A percentile compares a stretch with the other conserved stretches of the same genome.
These are phyloP conservation scores for Oncorhynchus gorbuscha DNA, from an alignment of 2,113 vertebrate genomes.

Conservation along the genomic window DNA sequence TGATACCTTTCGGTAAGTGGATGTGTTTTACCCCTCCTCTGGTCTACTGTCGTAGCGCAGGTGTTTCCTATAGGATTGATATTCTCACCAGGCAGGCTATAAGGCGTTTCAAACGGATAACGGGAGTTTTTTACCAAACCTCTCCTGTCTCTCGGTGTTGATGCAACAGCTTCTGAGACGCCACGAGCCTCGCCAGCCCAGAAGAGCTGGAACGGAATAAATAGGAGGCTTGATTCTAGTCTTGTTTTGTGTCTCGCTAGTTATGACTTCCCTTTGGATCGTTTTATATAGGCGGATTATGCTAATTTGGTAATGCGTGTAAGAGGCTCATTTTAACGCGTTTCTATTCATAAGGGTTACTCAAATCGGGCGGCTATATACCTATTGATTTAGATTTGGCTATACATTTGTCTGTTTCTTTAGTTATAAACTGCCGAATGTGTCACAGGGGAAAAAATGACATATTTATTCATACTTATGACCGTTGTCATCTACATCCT, in stretches of 20 bases:
- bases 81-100: background rate
- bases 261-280: slow-evolving; percentile 46
- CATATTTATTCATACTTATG: slow-evolving; percentile 28
- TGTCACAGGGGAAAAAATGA: slow-evolving; percentile 3
- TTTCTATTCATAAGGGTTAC: slow-evolving; percentile 65
- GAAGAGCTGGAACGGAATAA: background rate
- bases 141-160: slow-evolving; percentile 20
- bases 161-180: slow-evolving; percentile 75
- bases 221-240: slow-evolving; percentile 42
- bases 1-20: background rate
- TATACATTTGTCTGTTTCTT: slow-evolving; percentile 15
- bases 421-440: slow-evolving; percentile 42
- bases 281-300: slow-evolving; percentile 68
- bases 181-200: slow-evolving; percentile 13
- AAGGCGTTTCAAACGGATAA: background rate
- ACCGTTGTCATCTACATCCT: slow-evolving; percentile 45
- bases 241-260: slow-evolving; percentile 1
- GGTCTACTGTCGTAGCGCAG: background rate
- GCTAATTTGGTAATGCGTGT: slow-evolving; percentile 67
- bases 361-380: slow-evolving; percentile 45
- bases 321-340: slow-evolving; percentile 70
- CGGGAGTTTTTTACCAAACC: background rate
- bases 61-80: background rate
- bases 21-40: background rate
- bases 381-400: slow-evolving; percentile 24